Conservation (phyloP, 2,797 vertebrate species). For the Calcarius lapponicus region DNA sequence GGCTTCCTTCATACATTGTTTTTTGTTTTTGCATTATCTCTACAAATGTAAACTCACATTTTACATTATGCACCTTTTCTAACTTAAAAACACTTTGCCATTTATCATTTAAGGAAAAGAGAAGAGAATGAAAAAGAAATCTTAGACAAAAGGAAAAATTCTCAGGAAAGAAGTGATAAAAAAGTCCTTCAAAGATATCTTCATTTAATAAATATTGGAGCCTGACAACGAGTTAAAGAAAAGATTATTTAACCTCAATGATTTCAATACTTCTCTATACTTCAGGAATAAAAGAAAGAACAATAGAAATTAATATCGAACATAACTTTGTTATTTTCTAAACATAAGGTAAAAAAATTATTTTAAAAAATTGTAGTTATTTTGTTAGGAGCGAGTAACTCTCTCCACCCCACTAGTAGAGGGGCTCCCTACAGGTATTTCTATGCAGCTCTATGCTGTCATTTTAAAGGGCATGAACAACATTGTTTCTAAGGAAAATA, state of each 20-base stretch:
- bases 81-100: background rate
- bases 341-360: background rate
- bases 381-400: background rate
- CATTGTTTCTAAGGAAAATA: background rate
- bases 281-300: background rate
- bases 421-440: background rate
- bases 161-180: background rate
- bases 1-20: background rate
- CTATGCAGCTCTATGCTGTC: background rate
- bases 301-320: background rate
- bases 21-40: background rate
- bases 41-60: background rate
- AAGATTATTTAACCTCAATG: rapidly evolving
- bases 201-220: background rate
- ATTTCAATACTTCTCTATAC: background rate
- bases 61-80: background rate
- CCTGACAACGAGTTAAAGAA: background rate
- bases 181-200: background rate
- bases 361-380: background rate
- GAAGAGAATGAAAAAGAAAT: background rate
- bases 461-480: background rate
- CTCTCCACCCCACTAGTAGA: background rate
- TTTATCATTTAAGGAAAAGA: background rate
- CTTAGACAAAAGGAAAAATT: background rate
- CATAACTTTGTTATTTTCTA: background rate